A percentile compares a stretch with the other conserved stretches of the same genome.
These are phyloP conservation scores for Zaprionus ornatus DNA, from an alignment of 1,140 invertebrate genomes.

Conservation along the genomic window DNA sequence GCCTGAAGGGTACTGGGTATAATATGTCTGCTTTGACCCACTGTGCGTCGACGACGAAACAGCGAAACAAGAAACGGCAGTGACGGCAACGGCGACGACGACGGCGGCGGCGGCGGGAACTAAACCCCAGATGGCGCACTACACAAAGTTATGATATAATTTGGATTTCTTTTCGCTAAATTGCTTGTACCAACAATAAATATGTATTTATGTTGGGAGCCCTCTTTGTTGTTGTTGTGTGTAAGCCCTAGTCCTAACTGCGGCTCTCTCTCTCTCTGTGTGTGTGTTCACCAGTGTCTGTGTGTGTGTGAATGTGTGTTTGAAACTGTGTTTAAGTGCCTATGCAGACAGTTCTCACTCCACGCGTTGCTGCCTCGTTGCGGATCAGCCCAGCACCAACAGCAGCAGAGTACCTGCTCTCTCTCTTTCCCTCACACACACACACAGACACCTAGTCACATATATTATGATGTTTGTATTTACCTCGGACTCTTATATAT, in stretches of 20 bases:
- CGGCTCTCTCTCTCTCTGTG: neutral
- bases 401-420: conserved; percentile 2
- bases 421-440: neutral
- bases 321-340: conserved; percentile 47
- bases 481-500: neutral
- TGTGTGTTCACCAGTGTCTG: conserved; percentile 24
- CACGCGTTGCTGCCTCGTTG: neutral
- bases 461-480: neutral
- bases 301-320: conserved; percentile 38
- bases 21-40: neutral
- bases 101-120: conserved; percentile 51
- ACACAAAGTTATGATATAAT: conserved; percentile 83
- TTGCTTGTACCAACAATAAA: conserved; percentile 83
- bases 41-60: neutral
- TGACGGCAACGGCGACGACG: neutral
- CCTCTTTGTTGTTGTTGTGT: conserved; percentile 28
- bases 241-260: conserved; percentile 26
- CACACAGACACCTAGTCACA: neutral
- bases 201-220: conserved; percentile 75
- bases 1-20: too few species aligned
- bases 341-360: conserved; percentile 23
- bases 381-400: conserved; percentile 12
- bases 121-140: conserved; percentile 82
- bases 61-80: too few species aligned
- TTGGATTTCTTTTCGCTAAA: conserved; percentile 83